phyloP scores from a whole-genome alignment of 2,888 invertebrate species.

The Strigamia crassipes region DNA sequence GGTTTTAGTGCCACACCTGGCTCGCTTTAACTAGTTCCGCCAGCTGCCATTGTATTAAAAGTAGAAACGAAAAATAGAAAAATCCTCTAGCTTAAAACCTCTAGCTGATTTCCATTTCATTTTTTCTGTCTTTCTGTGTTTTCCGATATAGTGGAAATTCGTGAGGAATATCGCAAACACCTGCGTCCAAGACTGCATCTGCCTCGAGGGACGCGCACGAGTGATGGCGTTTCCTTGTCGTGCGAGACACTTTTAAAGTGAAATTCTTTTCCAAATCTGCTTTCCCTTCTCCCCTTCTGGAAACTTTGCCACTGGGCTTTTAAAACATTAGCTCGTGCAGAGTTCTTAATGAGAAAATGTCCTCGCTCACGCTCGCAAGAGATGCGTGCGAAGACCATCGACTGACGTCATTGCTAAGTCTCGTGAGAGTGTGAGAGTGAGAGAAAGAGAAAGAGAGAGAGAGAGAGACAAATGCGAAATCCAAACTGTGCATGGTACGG shows the following conservation, averaged over 20 bases:
- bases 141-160: slow-evolving; percentile 20
- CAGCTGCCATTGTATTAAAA: slow-evolving; percentile 29
- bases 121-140: background rate
- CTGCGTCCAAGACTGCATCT: slow-evolving; percentile 24
- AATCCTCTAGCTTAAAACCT: background rate
- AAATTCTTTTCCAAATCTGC: slow-evolving; percentile 39
- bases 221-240: slow-evolving; percentile 39
- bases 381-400: background rate
- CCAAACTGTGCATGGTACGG: background rate
- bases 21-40: background rate
- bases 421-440: background rate
- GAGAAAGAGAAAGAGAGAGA: background rate
- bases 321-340: slow-evolving; percentile 5
- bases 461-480: background rate
- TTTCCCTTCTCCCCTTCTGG: background rate
- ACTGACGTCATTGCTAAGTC: background rate
- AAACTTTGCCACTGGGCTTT: slow-evolving; percentile 38
- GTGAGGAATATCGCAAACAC: slow-evolving; percentile 35
- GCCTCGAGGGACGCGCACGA: slow-evolving; percentile 33
- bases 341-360: slow-evolving; percentile 8
- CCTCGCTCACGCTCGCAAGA: background rate
- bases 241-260: slow-evolving; percentile 28
- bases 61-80: background rate
- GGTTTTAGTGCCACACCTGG: slow-evolving; percentile 13
- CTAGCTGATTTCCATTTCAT: background rate